These are phyloP conservation scores for Platycnemis pennipes DNA, from an alignment of 2,888 invertebrate genomes.

Conservation along the genomic window DNA sequence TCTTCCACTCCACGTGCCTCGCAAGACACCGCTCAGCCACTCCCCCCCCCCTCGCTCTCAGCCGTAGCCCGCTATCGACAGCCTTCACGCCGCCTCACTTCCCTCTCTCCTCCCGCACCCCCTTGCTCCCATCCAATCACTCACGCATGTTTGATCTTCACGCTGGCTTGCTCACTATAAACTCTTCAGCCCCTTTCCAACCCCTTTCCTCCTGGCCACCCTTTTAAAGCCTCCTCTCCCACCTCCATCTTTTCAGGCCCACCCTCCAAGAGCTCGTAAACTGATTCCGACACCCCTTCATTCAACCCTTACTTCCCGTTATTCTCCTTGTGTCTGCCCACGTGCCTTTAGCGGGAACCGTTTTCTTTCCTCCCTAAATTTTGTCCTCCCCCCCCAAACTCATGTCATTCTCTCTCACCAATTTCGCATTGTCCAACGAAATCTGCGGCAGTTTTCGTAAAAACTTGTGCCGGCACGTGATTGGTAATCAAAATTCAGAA, in stretches of 20 bases:
- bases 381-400: background rate
- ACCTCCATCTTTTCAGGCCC: background rate
- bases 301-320: background rate
- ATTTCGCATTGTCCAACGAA: background rate
- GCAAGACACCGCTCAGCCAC: background rate
- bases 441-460: background rate
- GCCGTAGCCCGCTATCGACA: slow-evolving; percentile 2
- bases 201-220: background rate
- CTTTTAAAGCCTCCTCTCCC: background rate
- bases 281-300: background rate
- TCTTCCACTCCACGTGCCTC: background rate
- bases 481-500: too few species aligned
- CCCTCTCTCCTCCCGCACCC: background rate
- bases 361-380: background rate
- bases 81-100: slow-evolving; percentile 9
- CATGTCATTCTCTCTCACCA: background rate
- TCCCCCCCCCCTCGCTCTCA: background rate
- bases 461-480: too few species aligned
- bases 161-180: slow-evolving; percentile 27
- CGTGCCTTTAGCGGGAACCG: background rate
- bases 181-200: background rate
- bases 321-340: background rate
- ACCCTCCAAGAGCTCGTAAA: background rate
- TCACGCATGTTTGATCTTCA: slow-evolving; percentile 26
- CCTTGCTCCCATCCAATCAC: slow-evolving; percentile 26